Conservation (phyloP, 2,888 invertebrate genomes). For the Zaprionus bogoriensis region DNA sequence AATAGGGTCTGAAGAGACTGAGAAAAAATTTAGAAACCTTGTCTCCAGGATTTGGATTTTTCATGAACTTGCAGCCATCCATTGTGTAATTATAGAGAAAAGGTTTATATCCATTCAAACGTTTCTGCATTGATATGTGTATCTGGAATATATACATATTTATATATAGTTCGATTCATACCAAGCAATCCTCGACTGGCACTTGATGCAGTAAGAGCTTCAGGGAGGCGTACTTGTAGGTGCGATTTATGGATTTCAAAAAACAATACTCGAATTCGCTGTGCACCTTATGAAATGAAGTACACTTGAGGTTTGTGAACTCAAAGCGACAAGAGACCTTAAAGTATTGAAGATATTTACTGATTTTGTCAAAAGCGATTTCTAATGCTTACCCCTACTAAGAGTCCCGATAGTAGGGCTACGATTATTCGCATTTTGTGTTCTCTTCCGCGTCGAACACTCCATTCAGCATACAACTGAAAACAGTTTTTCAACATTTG, state of each 20-base stretch:
- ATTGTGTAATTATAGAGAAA: background rate
- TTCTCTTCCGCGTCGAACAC: too few species aligned
- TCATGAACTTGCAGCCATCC: background rate
- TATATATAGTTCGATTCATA: background rate
- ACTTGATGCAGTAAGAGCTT: background rate
- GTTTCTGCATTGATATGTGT: background rate
- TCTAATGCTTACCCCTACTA: too few species aligned
- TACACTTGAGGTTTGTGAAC: conserved; percentile 37
- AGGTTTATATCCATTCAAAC: background rate
- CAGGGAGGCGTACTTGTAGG: conserved; percentile 21
- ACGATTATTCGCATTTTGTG: too few species aligned
- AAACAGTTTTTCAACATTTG: too few species aligned
- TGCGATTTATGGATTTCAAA: conserved; percentile 30
- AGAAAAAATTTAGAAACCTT: background rate
- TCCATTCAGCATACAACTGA: too few species aligned
- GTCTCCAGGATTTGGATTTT: background rate
- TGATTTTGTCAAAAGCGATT: too few species aligned
- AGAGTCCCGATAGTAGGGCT: too few species aligned
- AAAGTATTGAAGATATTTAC: background rate
- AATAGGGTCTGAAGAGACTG: background rate
- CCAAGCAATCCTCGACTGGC: background rate
- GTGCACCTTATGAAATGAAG: background rate
- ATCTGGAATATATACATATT: too few species aligned
- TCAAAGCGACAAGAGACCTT: conserved; percentile 20
- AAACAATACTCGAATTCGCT: conserved; percentile 9